Evolutionary conservation across 2,113 vertebrate species (phyloP).

Genomic region (Phainopepla nitens): DNA sequence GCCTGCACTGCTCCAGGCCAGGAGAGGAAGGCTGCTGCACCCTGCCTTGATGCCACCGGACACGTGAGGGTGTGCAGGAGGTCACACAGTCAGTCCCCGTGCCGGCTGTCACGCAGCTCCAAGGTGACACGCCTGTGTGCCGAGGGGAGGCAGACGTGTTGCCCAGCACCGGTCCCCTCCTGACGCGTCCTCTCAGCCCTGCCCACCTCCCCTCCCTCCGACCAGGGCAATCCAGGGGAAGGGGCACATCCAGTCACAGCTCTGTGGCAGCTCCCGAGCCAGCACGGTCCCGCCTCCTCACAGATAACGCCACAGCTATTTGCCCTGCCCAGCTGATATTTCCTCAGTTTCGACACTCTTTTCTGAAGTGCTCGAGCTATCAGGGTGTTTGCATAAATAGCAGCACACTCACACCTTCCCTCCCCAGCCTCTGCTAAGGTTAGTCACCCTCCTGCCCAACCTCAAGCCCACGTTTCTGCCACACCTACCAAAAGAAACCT

Average conservation of each 20-base stretch:
- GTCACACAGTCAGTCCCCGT: neutral
- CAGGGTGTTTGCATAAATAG: neutral
- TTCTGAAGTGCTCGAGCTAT: neutral
- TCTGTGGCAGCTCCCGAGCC: neutral
- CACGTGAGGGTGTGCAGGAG: fast-evolving
- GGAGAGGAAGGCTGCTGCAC: neutral
- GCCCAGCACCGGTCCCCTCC: fast-evolving
- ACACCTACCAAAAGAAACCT: neutral
- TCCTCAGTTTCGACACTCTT: neutral
- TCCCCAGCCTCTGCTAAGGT: neutral
- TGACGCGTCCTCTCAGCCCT: fast-evolving
- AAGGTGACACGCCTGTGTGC: neutral
- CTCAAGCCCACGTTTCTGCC: neutral
- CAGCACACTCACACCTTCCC: neutral
- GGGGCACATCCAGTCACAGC: neutral
- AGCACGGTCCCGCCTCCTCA: neutral
- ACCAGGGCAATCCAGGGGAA: neutral
- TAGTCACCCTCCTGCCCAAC: neutral
- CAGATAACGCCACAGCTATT: neutral
- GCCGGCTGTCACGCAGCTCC: neutral
- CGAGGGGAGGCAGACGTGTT: fast-evolving
- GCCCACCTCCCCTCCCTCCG: neutral
- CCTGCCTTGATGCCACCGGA: neutral
- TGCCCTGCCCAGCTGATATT: neutral
- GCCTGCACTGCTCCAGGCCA: neutral